Evolutionary conservation across 1,140 invertebrate species (phyloP).

Genomic region (Megalopta genalis): DNA sequence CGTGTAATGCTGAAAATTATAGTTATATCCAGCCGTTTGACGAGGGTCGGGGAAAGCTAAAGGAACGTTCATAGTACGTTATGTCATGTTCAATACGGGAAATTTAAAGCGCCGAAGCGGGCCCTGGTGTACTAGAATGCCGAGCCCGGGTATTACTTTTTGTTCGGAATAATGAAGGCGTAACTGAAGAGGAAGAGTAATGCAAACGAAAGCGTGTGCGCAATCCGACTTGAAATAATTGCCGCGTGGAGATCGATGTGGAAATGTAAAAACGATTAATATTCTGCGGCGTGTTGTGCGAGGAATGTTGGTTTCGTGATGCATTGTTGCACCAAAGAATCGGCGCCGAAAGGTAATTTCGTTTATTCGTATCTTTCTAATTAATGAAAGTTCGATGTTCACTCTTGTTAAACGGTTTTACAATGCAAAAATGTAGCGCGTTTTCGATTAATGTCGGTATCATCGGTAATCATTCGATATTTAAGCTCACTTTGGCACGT

Average conservation of each 20-base stretch:
- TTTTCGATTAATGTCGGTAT: not conserved
- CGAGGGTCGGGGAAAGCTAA: slow-evolving; percentile 42
- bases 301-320: not conserved
- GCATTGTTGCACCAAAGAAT: too few relatives aligned
- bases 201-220: slow-evolving; percentile 15
- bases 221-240: not conserved
- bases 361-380: too few relatives aligned
- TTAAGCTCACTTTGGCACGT: too few relatives aligned
- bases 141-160: not conserved
- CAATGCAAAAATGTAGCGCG: not conserved
- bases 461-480: too few relatives aligned
- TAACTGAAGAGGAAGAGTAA: slow-evolving; percentile 27
- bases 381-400: too few relatives aligned
- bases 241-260: not conserved
- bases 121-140: slow-evolving; percentile 19
- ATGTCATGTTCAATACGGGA: slow-evolving; percentile 31
- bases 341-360: not conserved
- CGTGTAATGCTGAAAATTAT: slow-evolving; percentile 35
- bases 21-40: slow-evolving; percentile 20
- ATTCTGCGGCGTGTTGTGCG: not conserved
- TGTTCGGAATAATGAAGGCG: slow-evolving; percentile 36
- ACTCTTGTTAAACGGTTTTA: too few relatives aligned
- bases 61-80: slow-evolving; percentile 30
- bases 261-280: not conserved
- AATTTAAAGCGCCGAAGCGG: slow-evolving; percentile 9